phyloP scores from a whole-genome alignment of 2,113 vertebrate genomes.

The Tauraco erythrolophus region DNA sequence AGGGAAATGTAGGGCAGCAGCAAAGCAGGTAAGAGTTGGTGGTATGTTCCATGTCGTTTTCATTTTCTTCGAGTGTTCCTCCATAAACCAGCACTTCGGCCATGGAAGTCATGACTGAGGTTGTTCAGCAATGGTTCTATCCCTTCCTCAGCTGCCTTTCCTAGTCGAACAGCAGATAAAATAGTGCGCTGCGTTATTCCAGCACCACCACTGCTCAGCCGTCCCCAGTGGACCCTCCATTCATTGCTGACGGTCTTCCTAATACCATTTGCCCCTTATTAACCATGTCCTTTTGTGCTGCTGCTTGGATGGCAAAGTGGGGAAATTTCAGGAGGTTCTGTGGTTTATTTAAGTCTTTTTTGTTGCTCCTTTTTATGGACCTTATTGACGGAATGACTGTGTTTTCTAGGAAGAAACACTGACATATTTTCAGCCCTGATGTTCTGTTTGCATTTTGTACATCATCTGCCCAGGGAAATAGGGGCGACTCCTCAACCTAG shows the following conservation, averaged over 20 bases:
- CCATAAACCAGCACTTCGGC: not conserved
- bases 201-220: not conserved
- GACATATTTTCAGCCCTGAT: not conserved
- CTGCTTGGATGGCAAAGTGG: not conserved
- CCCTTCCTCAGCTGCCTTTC: not conserved
- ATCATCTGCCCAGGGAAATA: not conserved
- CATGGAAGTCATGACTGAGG: not conserved
- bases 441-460: not conserved
- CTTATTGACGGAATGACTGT: not conserved
- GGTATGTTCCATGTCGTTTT: not conserved
- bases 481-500: not conserved
- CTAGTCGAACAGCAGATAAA: not conserved
- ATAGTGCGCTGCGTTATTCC: accelerated
- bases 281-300: not conserved
- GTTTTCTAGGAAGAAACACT: not conserved
- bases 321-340: not conserved
- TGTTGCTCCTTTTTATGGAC: not conserved
- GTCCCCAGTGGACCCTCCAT: not conserved
- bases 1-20: not conserved
- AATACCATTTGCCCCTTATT: not conserved
- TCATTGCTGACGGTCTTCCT: not conserved
- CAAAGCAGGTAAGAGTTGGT: not conserved
- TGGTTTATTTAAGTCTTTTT: not conserved
- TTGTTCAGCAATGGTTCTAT: not conserved
- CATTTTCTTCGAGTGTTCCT: not conserved